These are phyloP conservation scores for Eucera pruinosa DNA, from an alignment of 2,888 invertebrate genomes.

Conservation along the genomic window DNA sequence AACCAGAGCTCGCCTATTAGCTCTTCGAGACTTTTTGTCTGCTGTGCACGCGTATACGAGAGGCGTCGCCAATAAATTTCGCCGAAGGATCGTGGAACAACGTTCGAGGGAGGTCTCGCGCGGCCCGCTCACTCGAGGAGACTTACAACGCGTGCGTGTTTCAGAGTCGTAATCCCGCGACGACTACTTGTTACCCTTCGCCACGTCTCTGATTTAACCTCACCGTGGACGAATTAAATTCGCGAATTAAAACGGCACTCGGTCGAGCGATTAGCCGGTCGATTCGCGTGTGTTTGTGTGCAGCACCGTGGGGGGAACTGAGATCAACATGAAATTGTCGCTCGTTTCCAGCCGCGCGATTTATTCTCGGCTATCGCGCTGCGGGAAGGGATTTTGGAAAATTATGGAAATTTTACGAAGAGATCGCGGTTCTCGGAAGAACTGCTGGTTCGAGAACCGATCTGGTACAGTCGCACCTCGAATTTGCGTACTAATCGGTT, in stretches of 20 bases:
- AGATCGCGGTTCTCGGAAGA: constrained; percentile 11
- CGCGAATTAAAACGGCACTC: constrained; percentile 62
- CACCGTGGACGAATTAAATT: constrained; percentile 80
- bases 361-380: constrained; percentile 11
- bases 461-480: too few relatives aligned
- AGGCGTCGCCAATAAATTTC: constrained; percentile 66
- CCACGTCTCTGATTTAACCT: constrained; percentile 82
- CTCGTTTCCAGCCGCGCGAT: constrained; percentile 26
- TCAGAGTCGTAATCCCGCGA: constrained; percentile 81
- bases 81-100: constrained; percentile 58
- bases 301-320: neutral
- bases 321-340: constrained; percentile 22
- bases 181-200: constrained; percentile 83
- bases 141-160: constrained; percentile 82
- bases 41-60: constrained; percentile 23
- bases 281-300: constrained; percentile 1
- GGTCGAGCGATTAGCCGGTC: constrained; percentile 55
- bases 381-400: constrained; percentile 17
- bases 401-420: constrained; percentile 21
- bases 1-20: constrained; percentile 10
- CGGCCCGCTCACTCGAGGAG: constrained; percentile 48
- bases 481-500: too few relatives aligned
- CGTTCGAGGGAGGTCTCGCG: constrained; percentile 65
- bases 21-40: constrained; percentile 13
- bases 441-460: neutral